Conservation (phyloP, 2,888 invertebrate genomes). For the Argynnis bischoffii region DNA sequence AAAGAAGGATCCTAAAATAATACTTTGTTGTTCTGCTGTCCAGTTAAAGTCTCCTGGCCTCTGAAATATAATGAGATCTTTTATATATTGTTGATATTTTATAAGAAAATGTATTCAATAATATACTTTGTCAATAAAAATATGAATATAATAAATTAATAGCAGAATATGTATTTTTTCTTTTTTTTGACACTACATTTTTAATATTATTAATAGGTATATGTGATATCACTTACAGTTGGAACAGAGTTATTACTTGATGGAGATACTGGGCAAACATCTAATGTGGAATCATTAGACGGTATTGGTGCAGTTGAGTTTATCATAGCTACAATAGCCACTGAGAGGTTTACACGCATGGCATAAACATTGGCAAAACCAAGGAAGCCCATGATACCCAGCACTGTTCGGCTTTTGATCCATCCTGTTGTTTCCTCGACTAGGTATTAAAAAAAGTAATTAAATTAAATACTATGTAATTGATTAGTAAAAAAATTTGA, state of each 20-base stretch:
- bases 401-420: slow-evolving; percentile 87
- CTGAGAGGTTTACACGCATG: slow-evolving; percentile 94
- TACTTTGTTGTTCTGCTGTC: slow-evolving; percentile 90
- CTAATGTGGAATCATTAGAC: slow-evolving; percentile 80
- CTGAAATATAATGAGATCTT: slow-evolving; percentile 59
- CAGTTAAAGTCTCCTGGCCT: slow-evolving; percentile 88
- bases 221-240: slow-evolving; percentile 57
- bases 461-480: background rate
- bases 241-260: slow-evolving; percentile 69
- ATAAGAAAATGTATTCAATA: no score
- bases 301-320: slow-evolving; percentile 85
- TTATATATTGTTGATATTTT: background rate
- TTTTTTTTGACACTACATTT: no score
- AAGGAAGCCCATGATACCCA: slow-evolving; percentile 92
- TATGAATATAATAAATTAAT: no score
- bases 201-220: background rate
- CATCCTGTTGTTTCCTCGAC: slow-evolving; percentile 85
- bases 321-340: slow-evolving; percentile 97
- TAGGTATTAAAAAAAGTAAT: slow-evolving; percentile 34
- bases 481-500: no score
- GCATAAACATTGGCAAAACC: slow-evolving; percentile 95
- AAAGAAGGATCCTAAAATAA: slow-evolving; percentile 92
- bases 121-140: no score
- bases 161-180: background rate
- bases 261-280: slow-evolving; percentile 82